Base-by-base conservation (phyloP, 2,113 vertebrate genomes). In the Eublepharis macularius region DNA sequence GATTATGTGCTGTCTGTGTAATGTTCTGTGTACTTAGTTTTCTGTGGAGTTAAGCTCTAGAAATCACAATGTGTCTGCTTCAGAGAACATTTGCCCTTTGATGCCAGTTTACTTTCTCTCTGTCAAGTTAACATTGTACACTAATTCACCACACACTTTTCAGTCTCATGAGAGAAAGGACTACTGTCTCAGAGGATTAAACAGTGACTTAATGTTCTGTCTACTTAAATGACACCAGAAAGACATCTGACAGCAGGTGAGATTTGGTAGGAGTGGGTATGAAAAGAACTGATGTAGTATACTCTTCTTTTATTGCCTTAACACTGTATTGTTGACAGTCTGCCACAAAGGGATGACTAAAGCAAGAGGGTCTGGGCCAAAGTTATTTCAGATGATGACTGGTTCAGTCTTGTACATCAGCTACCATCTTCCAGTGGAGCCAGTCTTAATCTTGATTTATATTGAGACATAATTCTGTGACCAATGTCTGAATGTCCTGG, bases 1-100 rank as follows among this genome's bases (percentile, higher is more conserved):
- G 78, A 87, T 90, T 24, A 68, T 85, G 83, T 85, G 87, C 12
- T 76, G 63, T 6, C 81, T 92, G 84, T 49, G 91, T 81, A 73
- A 76, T 88, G 39, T 36, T 73, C 80, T 81, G 69, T 87, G 82
- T 78, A 80, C 10, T 84, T 70, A 80, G 80, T 34, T 13, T 69
- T 83, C 76, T 29, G 82, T 86, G 19, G 74, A 80, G 83, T 70
- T 76, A 45, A 63, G 84, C 80, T 82, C 51, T 70, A 80, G 77
- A 86, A 79, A 85, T 92, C 9, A 0, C 45, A 84, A 2, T 2
- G 12, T 68, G 49, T 85, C 43, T 82, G 39, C 69, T 79, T 86
- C 83, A 89, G 87, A 86, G 36, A 45, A 14, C 65, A 60, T 34
- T 86, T 16, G 76, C 66, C 82, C 74, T 91, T 78, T 93, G 86